phyloP scores from a whole-genome alignment of 35 echinoderm and acorn worm species.

The Lytechinus variegatus region DNA sequence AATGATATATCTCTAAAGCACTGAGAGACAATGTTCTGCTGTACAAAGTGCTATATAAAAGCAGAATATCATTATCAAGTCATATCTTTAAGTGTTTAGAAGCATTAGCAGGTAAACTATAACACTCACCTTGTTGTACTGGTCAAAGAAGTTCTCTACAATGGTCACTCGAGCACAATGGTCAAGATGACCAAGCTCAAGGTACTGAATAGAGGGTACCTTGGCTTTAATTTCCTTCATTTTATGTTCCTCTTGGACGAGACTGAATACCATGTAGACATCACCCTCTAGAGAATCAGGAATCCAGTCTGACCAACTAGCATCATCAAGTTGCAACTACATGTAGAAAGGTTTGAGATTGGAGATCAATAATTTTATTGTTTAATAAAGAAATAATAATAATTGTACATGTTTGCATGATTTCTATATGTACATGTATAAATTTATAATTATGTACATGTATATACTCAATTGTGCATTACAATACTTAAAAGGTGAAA shows the following conservation, averaged over 20 bases:
- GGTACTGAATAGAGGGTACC: conserved; percentile 44
- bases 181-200: conserved; percentile 62
- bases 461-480: too few species aligned
- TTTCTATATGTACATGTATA: too few species aligned
- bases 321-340: neutral
- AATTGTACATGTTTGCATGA: too few species aligned
- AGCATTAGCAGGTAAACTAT: neutral
- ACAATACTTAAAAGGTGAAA: too few species aligned
- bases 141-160: conserved; percentile 73
- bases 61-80: too few species aligned
- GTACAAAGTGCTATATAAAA: too few species aligned
- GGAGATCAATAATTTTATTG: neutral
- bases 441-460: too few species aligned
- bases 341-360: conserved; percentile 29
- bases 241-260: conserved; percentile 51
- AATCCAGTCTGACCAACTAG: conserved; percentile 68
- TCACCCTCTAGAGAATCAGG: conserved; percentile 45
- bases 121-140: conserved; percentile 80
- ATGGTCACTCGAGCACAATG: conserved; percentile 63
- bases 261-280: conserved; percentile 72
- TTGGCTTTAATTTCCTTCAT: conserved; percentile 49
- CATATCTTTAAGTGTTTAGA: too few species aligned
- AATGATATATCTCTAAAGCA: too few species aligned
- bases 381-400: too few species aligned
- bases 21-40: too few species aligned